Evolutionary conservation across 2,113 vertebrate genomes (phyloP).

Genomic region (Gasterosteus aculeatus): DNA sequence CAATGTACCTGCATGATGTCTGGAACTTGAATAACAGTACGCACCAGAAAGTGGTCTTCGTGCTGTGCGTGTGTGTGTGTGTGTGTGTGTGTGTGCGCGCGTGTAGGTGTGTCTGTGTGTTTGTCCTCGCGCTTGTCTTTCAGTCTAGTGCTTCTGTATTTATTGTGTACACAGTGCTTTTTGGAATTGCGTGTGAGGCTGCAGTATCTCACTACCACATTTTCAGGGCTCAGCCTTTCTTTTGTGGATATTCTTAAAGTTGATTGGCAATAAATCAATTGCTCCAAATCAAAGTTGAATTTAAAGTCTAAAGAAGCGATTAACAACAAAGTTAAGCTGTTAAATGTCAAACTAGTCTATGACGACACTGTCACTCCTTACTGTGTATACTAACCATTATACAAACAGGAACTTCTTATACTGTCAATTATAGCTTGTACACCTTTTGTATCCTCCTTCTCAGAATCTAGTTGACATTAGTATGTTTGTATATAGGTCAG

Average conservation of each 20-base stretch:
- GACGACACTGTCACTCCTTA: not conserved
- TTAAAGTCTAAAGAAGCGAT: not conserved
- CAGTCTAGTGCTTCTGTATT: not conserved
- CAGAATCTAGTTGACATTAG: not conserved
- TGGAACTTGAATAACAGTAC: slow-evolving; percentile 32
- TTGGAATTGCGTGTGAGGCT: not conserved
- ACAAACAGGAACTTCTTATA: not conserved
- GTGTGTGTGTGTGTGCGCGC: slow-evolving; percentile 7
- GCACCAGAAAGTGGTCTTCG: slow-evolving; percentile 58
- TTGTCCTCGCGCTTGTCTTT: no score
- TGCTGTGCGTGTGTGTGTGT: slow-evolving; percentile 28
- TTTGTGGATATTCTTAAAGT: not conserved
- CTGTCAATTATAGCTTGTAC: not conserved
- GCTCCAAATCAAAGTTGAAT: not conserved
- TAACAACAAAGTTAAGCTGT: not conserved
- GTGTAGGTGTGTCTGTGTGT: slow-evolving; percentile 14
- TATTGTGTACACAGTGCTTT: not conserved
- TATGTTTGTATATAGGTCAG: not conserved
- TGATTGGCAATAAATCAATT: not conserved
- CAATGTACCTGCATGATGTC: slow-evolving; percentile 58
- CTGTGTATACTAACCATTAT: not conserved
- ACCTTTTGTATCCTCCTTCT: not conserved
- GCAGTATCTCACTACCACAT: not conserved
- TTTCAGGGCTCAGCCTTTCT: not conserved
- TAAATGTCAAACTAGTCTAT: not conserved